phyloP scores from a whole-genome alignment of 2,797 vertebrate species.

The Coregonus ussuriensis region DNA sequence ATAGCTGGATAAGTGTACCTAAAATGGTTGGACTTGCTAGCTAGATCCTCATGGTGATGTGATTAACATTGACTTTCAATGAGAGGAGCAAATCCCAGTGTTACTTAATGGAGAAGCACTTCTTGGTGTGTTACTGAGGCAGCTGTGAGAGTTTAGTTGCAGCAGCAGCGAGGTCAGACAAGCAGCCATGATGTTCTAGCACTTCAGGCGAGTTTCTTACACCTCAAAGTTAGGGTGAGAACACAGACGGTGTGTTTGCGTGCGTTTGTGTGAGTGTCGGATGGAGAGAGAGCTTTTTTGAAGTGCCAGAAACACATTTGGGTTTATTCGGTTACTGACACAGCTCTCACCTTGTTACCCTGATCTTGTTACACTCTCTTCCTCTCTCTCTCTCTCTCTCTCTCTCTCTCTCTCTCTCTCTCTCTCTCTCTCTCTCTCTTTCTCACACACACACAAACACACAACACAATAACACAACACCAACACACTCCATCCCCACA shows the following conservation, averaged over 20 bases:
- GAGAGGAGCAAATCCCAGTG: background rate
- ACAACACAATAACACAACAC: background rate
- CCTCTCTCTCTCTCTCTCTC: too few relatives aligned
- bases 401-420: too few relatives aligned
- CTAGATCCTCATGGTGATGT: too few relatives aligned
- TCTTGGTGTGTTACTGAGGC: background rate
- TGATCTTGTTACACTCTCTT: too few relatives aligned
- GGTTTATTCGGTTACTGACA: background rate
- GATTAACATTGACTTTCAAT: background rate
- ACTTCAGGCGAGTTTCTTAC: background rate
- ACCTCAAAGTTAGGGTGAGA: background rate
- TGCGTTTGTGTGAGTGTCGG: background rate
- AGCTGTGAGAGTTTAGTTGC: conserved; percentile 7
- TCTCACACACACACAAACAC: background rate
- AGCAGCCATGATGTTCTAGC: conserved; percentile 3
- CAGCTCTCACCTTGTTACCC: background rate
- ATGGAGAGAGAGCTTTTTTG: background rate
- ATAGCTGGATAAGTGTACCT: too few relatives aligned
- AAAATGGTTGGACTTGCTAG: too few relatives aligned
- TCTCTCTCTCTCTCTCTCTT: too few relatives aligned
- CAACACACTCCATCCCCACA: background rate
- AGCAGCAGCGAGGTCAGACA: background rate
- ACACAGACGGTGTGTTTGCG: background rate
- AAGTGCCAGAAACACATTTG: background rate
- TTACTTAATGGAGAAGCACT: background rate